These are phyloP conservation scores for Troides aeacus DNA, from an alignment of 2,888 invertebrate genomes.

Conservation along the genomic window DNA sequence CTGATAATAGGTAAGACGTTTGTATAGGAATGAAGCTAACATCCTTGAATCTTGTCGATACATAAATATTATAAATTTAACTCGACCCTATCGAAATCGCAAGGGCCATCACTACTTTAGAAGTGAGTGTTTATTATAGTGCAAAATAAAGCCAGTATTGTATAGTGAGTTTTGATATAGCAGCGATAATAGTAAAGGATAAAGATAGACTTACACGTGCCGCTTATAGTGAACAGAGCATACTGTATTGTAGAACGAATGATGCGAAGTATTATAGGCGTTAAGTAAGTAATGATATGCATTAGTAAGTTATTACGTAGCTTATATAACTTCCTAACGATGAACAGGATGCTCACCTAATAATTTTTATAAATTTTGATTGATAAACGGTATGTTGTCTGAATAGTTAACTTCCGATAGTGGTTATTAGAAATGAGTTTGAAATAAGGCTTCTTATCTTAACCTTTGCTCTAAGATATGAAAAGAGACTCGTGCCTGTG, in stretches of 20 bases:
- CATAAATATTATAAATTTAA: background rate
- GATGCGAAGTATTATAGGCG: background rate
- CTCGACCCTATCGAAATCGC: background rate
- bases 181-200: background rate
- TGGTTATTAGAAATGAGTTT: too few species aligned
- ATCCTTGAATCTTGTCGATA: background rate
- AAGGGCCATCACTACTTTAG: slow-evolving; percentile 1
- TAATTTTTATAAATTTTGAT: too few species aligned
- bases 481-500: too few species aligned
- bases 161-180: background rate
- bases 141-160: background rate
- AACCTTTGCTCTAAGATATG: too few species aligned
- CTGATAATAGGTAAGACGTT: background rate
- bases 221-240: background rate
- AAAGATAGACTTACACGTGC: slow-evolving; percentile 1
- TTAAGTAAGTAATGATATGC: background rate
- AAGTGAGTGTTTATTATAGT: background rate
- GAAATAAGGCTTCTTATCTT: too few species aligned
- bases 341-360: too few species aligned
- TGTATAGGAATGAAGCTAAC: background rate
- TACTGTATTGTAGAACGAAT: background rate
- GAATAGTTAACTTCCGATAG: too few species aligned
- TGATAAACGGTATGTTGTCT: too few species aligned
- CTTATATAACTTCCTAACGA: too few species aligned
- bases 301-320: too few species aligned